Percentiles rank a stretch among this genome's conserved stretches.
Evolutionary conservation across 37 sponge, comb jelly and placozoan genomes (phyloP).

Genomic region (Beroe ovata): DNA sequence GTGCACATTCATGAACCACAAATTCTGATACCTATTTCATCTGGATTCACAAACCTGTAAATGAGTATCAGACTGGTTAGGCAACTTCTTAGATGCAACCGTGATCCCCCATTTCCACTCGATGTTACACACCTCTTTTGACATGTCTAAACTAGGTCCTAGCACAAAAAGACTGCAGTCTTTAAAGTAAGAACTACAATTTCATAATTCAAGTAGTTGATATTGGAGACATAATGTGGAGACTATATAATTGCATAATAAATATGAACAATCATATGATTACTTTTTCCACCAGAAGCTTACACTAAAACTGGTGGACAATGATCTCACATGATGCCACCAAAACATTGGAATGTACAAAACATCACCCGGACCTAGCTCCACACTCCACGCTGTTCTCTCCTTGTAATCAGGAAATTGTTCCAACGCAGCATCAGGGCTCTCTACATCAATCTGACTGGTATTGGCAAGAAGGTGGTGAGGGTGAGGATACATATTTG

Average conservation of each 20-base stretch:
- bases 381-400: slow-evolving; percentile 72
- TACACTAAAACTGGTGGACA: slow-evolving; percentile 91
- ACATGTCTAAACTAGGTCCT: too few species aligned
- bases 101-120: slow-evolving; percentile 65
- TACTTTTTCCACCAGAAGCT: slow-evolving; percentile 91
- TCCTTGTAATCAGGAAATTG: slow-evolving; percentile 79
- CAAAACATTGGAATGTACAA: slow-evolving; percentile 89
- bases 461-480: background rate
- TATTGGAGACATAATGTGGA: too few species aligned
- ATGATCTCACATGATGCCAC: slow-evolving; percentile 95
- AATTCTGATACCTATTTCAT: background rate
- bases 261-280: background rate
- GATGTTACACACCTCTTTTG: slow-evolving; percentile 47
- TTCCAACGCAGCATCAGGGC: slow-evolving; percentile 69
- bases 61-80: slow-evolving; percentile 13
- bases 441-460: slow-evolving; percentile 85
- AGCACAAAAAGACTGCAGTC: too few species aligned
- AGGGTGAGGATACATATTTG: slow-evolving; percentile 4
- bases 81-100: slow-evolving; percentile 11
- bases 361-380: slow-evolving; percentile 84
- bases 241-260: background rate
- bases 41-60: background rate
- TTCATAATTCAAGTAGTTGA: too few species aligned
- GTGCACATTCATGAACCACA: too few species aligned
- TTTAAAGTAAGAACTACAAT: too few species aligned